A percentile compares a stretch with the other conserved stretches of the same genome.
phyloP scores from a whole-genome alignment of 2,113 vertebrate genomes.

The Notarius lentiginosus region DNA sequence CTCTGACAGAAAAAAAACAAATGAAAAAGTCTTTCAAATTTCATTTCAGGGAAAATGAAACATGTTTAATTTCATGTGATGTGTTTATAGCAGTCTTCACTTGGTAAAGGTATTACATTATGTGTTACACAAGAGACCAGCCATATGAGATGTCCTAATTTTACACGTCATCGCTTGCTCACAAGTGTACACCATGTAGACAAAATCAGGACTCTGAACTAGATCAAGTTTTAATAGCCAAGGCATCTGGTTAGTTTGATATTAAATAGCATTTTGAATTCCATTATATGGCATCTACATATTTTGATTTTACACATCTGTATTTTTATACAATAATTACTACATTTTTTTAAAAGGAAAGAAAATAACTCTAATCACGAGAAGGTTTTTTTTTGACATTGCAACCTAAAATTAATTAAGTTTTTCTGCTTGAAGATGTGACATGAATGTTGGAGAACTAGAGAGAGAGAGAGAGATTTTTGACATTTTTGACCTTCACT shows the following conservation, averaged over 20 bases:
- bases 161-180: not conserved
- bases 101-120: constrained; percentile 19
- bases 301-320: too few species aligned
- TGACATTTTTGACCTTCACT: constrained; percentile 3
- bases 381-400: not conserved
- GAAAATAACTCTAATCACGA: not conserved
- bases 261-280: not conserved
- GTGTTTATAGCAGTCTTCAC: not conserved
- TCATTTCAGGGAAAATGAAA: constrained; percentile 31
- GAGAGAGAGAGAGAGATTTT: not conserved
- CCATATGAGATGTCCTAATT: constrained; percentile 37
- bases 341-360: too few species aligned
- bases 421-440: constrained; percentile 33
- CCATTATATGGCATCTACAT: not conserved
- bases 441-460: not conserved
- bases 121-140: constrained; percentile 24
- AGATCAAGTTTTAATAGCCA: constrained; percentile 32
- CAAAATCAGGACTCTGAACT: constrained; percentile 27
- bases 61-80: constrained; percentile 25
- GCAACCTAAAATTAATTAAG: constrained; percentile 27
- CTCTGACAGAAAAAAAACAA: constrained; percentile 34
- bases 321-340: too few species aligned
- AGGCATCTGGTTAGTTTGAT: constrained; percentile 11
- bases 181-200: constrained; percentile 7
- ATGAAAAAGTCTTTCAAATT: constrained; percentile 35